Conservation (phyloP, 2,888 invertebrate genomes). For the Autographa pulchrina region DNA sequence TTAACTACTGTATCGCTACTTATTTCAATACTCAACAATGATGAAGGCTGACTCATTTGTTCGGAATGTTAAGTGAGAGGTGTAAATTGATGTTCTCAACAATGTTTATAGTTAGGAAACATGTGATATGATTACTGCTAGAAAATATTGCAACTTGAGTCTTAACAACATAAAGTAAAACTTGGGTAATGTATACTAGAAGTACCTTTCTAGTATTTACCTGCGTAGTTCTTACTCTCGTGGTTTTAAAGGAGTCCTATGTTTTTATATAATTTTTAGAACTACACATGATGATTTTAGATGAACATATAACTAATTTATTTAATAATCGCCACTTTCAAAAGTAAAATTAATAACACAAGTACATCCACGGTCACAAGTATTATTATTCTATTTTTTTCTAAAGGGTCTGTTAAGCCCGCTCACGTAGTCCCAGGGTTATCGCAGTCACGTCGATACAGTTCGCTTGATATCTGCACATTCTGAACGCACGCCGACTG, state of each 20-base stretch:
- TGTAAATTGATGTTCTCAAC: constrained; percentile 2
- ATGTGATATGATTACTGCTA: background rate
- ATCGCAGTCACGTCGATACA: constrained; percentile 34
- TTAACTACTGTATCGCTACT: constrained; percentile 16
- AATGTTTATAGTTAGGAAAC: background rate
- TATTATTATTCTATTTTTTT: constrained; percentile 65
- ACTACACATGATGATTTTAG: too few species aligned
- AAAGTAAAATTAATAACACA: constrained; percentile 23
- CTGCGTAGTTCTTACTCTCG: too few species aligned
- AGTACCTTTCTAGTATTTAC: too few species aligned
- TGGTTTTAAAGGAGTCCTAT: too few species aligned
- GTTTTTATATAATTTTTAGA: too few species aligned
- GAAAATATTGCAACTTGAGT: background rate
- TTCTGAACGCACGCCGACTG: constrained; percentile 16
- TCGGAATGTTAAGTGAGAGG: constrained; percentile 11
- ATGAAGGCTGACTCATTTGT: constrained; percentile 15
- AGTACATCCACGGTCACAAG: constrained; percentile 38
- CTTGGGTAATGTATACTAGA: background rate
- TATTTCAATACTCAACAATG: background rate
- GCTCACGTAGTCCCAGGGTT: constrained; percentile 63
- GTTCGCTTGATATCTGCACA: constrained; percentile 40
- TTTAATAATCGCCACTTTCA: background rate
- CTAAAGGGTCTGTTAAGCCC: constrained; percentile 57
- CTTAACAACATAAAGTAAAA: background rate
- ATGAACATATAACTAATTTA: background rate